phyloP scores from a whole-genome alignment of 2,888 invertebrate genomes.

The Polydesmus complanatus region DNA sequence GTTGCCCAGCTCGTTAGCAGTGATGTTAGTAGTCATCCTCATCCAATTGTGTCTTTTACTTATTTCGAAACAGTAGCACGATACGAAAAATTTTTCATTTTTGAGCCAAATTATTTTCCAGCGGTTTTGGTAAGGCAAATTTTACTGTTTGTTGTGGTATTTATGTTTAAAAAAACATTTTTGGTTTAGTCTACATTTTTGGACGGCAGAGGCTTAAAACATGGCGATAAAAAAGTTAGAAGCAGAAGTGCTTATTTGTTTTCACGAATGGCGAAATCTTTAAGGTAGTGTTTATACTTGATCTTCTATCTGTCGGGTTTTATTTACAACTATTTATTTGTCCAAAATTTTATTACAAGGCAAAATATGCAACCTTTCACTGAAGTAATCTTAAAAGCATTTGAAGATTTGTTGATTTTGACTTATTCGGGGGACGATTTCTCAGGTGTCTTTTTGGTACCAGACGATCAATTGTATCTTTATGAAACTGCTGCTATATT shows the following conservation, averaged over 20 bases:
- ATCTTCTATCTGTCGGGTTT: not conserved
- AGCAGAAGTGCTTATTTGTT: constrained; percentile 42
- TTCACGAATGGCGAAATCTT: constrained; percentile 40
- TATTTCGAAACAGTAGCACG: constrained; percentile 37
- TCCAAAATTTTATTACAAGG: constrained; percentile 25
- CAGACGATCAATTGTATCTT: constrained; percentile 42
- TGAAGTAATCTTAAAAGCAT: constrained; percentile 36
- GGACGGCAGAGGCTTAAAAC: constrained; percentile 39
- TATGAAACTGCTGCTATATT: constrained; percentile 43
- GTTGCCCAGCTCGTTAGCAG: constrained; percentile 32
- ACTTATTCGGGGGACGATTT: constrained; percentile 32
- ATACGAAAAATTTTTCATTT: constrained; percentile 40
- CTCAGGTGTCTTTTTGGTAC: constrained; percentile 29
- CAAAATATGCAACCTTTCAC: constrained; percentile 33
- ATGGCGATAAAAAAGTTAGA: constrained; percentile 35
- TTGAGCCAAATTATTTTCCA: constrained; percentile 36
- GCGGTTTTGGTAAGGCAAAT: constrained; percentile 31
- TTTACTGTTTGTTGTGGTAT: not conserved
- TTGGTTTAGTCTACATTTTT: constrained; percentile 31
- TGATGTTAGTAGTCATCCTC: constrained; percentile 35
- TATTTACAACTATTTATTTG: no score
- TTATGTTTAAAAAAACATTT: constrained; percentile 2
- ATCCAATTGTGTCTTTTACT: constrained; percentile 36
- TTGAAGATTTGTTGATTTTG: constrained; percentile 39
- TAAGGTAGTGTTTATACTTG: constrained; percentile 33